Conservation (phyloP, 1,140 invertebrate genomes). For the Euglossa dilemma region DNA sequence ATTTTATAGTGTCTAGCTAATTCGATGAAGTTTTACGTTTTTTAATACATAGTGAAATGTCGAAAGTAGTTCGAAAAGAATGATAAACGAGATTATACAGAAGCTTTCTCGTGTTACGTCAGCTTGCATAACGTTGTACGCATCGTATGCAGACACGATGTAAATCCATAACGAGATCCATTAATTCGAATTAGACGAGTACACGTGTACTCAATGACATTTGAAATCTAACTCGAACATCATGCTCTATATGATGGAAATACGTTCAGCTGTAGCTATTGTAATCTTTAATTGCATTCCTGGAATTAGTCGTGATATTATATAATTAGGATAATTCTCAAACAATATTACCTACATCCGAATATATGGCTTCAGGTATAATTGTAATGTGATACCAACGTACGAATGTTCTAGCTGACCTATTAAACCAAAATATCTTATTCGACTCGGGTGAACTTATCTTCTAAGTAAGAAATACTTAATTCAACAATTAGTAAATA, state of each 20-base stretch:
- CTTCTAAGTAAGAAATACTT: no score
- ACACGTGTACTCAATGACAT: not conserved
- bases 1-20: no score
- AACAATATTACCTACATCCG: not conserved
- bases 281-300: no score
- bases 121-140: not conserved
- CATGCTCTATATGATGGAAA: not conserved
- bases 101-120: not conserved
- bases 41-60: not conserved
- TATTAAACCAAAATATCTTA: no score
- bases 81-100: not conserved
- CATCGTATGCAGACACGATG: not conserved
- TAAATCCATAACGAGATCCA: conserved; percentile 23
- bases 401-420: no score
- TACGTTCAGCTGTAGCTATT: not conserved
- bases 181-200: not conserved
- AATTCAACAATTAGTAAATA: no score
- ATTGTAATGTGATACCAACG: no score
- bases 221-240: no score
- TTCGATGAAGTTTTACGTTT: no score
- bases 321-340: not conserved
- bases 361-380: no score
- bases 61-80: not conserved
- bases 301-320: not conserved
- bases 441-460: no score